Percentiles rank a stretch among this genome's conserved stretches.
Conservation (phyloP, 2,797 vertebrate species). For the Phrynocephalus guinanensis region DNA sequence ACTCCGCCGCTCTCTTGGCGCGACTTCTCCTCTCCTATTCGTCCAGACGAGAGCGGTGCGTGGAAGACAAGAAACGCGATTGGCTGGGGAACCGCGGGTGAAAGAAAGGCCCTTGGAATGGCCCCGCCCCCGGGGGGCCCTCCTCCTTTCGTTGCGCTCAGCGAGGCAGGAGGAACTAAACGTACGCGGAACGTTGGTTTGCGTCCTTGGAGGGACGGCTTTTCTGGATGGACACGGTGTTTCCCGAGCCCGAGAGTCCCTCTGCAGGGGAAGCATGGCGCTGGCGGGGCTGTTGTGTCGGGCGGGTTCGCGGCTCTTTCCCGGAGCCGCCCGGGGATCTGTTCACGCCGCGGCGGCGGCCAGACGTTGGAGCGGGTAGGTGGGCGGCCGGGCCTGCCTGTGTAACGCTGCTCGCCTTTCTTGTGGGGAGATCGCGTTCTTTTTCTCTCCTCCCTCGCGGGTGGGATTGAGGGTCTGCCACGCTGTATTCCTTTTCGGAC, state of each 20-base stretch:
- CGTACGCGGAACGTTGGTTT: conserved; percentile 43
- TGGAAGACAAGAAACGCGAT: too few species aligned
- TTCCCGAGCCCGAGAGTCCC: not conserved
- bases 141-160: not conserved
- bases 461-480: not conserved
- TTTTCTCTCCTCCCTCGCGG: too few species aligned
- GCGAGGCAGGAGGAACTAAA: not conserved
- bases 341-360: not conserved
- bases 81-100: too few species aligned
- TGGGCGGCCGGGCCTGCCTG: too few species aligned
- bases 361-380: not conserved
- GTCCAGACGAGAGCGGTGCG: too few species aligned
- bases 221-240: not conserved
- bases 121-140: not conserved
- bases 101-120: not conserved
- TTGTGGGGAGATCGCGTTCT: not conserved
- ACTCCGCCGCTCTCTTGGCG: too few species aligned
- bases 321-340: not conserved
- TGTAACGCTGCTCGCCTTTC: not conserved
- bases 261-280: conserved; percentile 47
- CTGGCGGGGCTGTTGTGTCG: conserved; percentile 40
- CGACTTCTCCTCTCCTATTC: too few species aligned
- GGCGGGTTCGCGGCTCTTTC: not conserved
- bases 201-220: conserved; percentile 7
- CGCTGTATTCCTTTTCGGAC: too few species aligned